Conservation (phyloP, 2,113 vertebrate species). For the Hydropotes inermis region DNA sequence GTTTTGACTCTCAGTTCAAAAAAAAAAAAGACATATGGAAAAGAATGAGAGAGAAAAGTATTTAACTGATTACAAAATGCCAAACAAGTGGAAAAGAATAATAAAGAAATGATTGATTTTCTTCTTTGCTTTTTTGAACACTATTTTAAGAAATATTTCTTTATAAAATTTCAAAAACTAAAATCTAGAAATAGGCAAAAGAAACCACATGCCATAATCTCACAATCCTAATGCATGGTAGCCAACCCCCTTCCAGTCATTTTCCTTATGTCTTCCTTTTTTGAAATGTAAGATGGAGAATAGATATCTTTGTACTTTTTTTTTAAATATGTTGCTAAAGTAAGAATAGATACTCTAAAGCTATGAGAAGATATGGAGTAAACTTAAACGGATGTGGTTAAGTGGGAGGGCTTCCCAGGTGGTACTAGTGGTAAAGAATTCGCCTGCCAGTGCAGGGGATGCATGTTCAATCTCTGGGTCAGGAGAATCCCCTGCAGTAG, state of each 20-base stretch:
- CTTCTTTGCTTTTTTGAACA: not conserved
- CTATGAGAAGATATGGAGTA: not conserved
- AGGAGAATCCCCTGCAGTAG: not conserved
- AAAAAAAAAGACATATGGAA: not conserved
- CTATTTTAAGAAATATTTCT: not conserved
- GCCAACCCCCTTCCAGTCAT: not conserved
- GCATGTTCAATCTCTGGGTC: not conserved
- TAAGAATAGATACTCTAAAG: not conserved
- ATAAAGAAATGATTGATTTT: not conserved
- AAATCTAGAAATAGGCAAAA: not conserved
- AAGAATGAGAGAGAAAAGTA: not conserved
- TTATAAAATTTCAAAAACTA: not conserved
- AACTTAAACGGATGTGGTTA: not conserved
- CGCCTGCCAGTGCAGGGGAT: not conserved
- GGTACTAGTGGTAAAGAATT: not conserved
- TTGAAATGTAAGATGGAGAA: not conserved
- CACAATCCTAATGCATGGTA: not conserved
- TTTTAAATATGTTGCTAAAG: not conserved
- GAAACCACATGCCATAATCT: not conserved
- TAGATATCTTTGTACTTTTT: not conserved
- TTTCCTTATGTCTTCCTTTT: not conserved
- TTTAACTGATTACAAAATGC: not conserved
- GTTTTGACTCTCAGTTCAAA: not conserved
- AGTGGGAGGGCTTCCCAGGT: not conserved
- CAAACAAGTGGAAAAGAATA: not conserved